phyloP scores from a whole-genome alignment of 1,140 invertebrate species.

The Nymphalis io region DNA sequence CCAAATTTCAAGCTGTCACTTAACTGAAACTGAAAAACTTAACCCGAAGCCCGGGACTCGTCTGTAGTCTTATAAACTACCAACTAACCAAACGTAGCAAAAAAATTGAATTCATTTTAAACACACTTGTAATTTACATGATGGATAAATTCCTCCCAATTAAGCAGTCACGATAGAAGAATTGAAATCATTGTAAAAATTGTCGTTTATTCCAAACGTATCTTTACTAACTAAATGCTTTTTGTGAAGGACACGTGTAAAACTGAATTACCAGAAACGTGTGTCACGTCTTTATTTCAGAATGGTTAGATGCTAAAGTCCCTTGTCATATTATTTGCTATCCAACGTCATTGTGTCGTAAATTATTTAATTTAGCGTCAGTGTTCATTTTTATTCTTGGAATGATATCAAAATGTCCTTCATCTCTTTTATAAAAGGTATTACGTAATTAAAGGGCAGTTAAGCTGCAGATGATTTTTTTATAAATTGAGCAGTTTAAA shows the following conservation, averaged over 20 bases:
- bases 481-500: neutral
- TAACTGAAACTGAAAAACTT: too few species aligned
- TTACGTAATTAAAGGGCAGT: neutral
- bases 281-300: neutral
- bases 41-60: too few species aligned
- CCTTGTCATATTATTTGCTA: neutral
- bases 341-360: neutral
- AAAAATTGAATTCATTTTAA: too few species aligned
- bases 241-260: neutral
- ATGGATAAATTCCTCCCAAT: slow-evolving; percentile 9
- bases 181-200: neutral
- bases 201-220: neutral
- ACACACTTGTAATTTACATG: too few species aligned
- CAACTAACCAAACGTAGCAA: too few species aligned
- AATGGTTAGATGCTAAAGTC: neutral
- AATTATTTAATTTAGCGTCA: slow-evolving; percentile 8
- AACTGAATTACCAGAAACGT: neutral
- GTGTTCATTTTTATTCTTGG: slow-evolving; percentile 9
- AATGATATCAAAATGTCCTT: slow-evolving; percentile 4
- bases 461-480: neutral
- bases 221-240: neutral
- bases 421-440: neutral
- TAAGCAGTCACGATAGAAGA: slow-evolving; percentile 13
- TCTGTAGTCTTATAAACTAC: too few species aligned
- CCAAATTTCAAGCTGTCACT: too few species aligned